A percentile compares a stretch with the other conserved stretches of the same genome.
Conservation (phyloP, 64 coral and sea anemone species). For the Hydrozoanthus tunicans region DNA sequence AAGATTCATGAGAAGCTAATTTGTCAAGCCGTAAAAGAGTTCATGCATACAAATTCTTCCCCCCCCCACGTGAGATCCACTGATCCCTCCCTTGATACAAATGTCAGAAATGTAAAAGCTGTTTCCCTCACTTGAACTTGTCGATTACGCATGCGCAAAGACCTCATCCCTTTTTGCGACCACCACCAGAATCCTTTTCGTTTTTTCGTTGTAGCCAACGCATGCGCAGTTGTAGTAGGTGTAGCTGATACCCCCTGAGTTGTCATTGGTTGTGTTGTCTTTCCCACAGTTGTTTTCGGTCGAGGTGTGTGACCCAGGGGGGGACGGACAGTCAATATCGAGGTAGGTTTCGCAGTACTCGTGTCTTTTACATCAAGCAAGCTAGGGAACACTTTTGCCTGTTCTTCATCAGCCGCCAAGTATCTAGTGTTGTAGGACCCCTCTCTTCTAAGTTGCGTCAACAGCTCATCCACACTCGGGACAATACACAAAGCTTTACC, state of each 20-base stretch:
- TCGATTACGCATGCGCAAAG: neutral
- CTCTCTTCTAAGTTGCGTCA: neutral
- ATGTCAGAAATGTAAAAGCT: too few relatives aligned
- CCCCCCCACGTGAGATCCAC: too few relatives aligned
- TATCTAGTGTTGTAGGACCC: constrained; percentile 4
- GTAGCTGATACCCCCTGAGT: neutral
- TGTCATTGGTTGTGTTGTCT: neutral
- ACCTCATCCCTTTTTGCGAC: neutral
- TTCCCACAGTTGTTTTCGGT: neutral
- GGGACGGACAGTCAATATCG: neutral
- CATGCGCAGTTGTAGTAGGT: neutral
- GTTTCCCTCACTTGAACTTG: too few relatives aligned
- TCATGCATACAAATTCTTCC: too few relatives aligned
- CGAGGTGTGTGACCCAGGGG: neutral
- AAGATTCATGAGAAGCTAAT: too few relatives aligned
- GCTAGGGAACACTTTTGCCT: constrained; percentile 2
- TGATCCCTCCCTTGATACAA: too few relatives aligned
- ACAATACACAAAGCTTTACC: constrained; percentile 9
- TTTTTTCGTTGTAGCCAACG: neutral
- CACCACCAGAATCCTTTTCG: constrained; percentile 25
- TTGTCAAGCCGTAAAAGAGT: too few relatives aligned
- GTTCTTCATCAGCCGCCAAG: neutral
- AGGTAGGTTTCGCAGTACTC: neutral
- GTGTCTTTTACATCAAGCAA: neutral
- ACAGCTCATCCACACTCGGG: neutral